A percentile compares a stretch with the other conserved stretches of the same genome.
Conservation (phyloP, 64 coral and sea anemone species). For the Porites australiensis region DNA sequence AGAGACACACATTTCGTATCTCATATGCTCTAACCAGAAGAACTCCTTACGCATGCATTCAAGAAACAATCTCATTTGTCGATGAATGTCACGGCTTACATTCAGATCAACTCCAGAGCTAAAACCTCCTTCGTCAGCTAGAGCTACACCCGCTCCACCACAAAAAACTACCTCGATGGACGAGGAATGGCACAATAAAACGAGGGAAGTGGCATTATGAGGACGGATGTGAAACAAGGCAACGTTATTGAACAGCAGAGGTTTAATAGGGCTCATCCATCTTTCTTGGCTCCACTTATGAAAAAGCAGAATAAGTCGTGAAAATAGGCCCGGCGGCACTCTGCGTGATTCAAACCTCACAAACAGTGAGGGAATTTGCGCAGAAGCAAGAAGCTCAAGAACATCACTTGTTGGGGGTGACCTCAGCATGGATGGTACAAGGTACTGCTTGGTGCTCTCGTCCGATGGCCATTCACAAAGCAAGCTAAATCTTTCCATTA, state of each 20-base stretch:
- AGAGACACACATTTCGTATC: background rate
- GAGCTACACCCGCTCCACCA: background rate
- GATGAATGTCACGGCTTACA: no score
- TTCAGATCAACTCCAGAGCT: no score
- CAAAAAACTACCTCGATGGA: background rate
- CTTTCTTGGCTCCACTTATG: background rate
- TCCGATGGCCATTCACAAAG: background rate
- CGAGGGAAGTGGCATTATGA: background rate
- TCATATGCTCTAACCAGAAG: conserved; percentile 1
- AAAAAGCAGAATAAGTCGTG: conserved; percentile 28
- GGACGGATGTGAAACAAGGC: background rate
- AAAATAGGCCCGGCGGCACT: conserved; percentile 25
- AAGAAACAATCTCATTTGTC: background rate
- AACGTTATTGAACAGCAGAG: background rate
- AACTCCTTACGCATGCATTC: background rate
- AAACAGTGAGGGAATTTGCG: background rate
- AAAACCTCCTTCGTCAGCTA: no score
- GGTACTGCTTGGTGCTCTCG: background rate
- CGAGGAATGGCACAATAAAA: background rate
- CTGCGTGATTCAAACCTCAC: background rate
- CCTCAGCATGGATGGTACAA: conserved; percentile 31
- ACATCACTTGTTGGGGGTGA: background rate
- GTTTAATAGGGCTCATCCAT: background rate
- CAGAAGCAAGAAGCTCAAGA: background rate
- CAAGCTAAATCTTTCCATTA: conserved; percentile 39